phyloP scores from a whole-genome alignment of 2,888 invertebrate genomes.

The Sinotaia quadrata region DNA sequence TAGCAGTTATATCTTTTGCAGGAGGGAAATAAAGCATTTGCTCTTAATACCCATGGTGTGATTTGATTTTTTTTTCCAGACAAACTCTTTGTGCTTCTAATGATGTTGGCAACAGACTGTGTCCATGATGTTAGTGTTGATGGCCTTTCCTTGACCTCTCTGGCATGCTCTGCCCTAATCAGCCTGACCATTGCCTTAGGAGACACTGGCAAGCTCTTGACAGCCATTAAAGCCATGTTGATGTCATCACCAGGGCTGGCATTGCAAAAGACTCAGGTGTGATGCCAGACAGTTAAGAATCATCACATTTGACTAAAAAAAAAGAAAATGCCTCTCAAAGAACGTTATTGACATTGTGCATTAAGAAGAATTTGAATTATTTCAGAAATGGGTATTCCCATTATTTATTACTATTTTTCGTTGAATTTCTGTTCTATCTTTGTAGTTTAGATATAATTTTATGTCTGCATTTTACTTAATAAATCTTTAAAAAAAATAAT shows the following conservation, averaged over 20 bases:
- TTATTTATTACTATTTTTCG: not conserved
- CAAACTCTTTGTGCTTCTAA: constrained; percentile 86
- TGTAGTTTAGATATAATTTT: not conserved
- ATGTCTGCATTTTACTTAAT: no score
- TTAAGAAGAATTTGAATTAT: not conserved
- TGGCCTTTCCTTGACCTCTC: constrained; percentile 82
- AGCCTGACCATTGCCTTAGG: constrained; percentile 94
- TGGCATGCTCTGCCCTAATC: constrained; percentile 92
- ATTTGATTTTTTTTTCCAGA: constrained; percentile 75
- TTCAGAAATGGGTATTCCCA: not conserved
- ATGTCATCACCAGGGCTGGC: constrained; percentile 87
- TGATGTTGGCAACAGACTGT: constrained; percentile 85
- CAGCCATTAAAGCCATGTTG: constrained; percentile 87
- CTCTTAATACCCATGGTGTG: no score
- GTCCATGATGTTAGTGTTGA: constrained; percentile 58
- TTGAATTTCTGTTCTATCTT: not conserved
- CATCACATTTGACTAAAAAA: no score
- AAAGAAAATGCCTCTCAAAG: no score
- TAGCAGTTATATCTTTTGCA: no score
- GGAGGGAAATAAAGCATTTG: no score
- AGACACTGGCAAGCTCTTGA: constrained; percentile 90
- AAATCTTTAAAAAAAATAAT: no score
- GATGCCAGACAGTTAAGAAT: no score
- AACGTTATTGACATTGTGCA: no score
- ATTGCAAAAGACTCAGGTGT: constrained; percentile 81